phyloP scores from a whole-genome alignment of 2,888 invertebrate species.

The Drosophila anceps region DNA sequence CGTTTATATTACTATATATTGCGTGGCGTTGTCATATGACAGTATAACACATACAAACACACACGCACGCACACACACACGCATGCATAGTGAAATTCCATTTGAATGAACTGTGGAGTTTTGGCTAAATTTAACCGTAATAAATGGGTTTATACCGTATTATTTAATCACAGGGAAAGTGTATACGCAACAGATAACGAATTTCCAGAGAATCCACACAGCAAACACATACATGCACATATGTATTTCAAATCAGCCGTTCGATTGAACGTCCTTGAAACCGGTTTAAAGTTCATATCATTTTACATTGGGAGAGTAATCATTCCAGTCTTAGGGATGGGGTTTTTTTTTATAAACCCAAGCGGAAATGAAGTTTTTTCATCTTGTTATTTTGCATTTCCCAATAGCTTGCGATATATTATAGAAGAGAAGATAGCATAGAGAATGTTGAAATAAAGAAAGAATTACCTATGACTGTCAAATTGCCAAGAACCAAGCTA shows the following conservation, averaged over 20 bases:
- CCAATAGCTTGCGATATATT: background rate
- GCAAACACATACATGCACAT: background rate
- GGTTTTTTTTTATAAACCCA: constrained; percentile 10
- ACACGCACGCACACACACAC: background rate
- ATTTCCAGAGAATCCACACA: constrained; percentile 32
- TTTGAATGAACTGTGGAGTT: constrained; percentile 32
- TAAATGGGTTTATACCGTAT: constrained; percentile 22
- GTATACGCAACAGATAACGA: constrained; percentile 30
- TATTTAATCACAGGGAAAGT: constrained; percentile 21
- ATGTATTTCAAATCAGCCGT: constrained; percentile 11
- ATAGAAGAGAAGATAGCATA: background rate
- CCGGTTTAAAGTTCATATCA: constrained; percentile 39
- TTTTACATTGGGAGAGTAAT: constrained; percentile 49
- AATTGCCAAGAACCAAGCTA: too few species aligned
- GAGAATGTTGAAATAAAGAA: too few species aligned
- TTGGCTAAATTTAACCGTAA: constrained; percentile 34
- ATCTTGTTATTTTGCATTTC: background rate
- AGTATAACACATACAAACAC: constrained; percentile 5
- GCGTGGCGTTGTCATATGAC: constrained; percentile 31
- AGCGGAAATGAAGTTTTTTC: constrained; percentile 60
- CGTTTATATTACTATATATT: constrained; percentile 11
- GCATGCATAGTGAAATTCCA: constrained; percentile 35
- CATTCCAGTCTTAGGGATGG: too few species aligned
- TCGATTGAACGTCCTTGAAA: constrained; percentile 47
- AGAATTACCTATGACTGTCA: too few species aligned